Base-by-base conservation (phyloP, 2,888 invertebrate genomes). In the Melangyna quadrimaculata region DNA sequence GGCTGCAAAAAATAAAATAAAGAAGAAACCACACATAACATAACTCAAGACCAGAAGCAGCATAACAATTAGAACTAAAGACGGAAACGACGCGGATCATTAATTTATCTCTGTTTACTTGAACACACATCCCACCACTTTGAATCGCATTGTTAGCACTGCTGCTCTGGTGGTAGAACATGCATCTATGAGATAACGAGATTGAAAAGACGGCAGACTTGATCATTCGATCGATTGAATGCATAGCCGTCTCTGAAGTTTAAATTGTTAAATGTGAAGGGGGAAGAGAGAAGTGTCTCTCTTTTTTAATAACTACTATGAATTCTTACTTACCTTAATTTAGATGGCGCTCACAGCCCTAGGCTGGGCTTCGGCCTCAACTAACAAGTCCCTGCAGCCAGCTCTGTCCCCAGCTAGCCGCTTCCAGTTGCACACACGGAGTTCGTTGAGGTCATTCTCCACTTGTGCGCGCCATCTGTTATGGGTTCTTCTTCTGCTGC, bases 31-130 rank as follows among this genome's bases (percentile, higher is more conserved):
- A 69, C 48, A 37, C 48, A 48, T 2, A 29, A n/a, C 19, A 65
- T 43, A 45, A 45, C 32, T 35, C n/a, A 81, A 86, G 75, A 86
- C 80, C 57, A 86, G 84, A 77, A 86, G 80, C 67, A 63, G 72
- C 61, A 80, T 75, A 80, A 77, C 80, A 86, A 86, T 86, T 86
- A 86, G 80, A 86, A 77, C 48, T 72, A 40, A 86, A 86, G 61
- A 77, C 80, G 84, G 80, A 86, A 86, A 86, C 80, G 84, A 80
- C 65, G 71, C 71, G 84, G 79, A 75, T 84, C 84, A 84, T 84
- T 84, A 86, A 86, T 80, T 80, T 86, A 86, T 77, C 61, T 65
- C 17, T 27, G 29, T 51, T 24, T 82, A 37, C 59, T 63, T 67
- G 40, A 37, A 74, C 61, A 74, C 53, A 74, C 51, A 74, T 51